Base-by-base conservation (phyloP, 2,113 vertebrate species). In the Chascanopsetta lugubris region DNA sequence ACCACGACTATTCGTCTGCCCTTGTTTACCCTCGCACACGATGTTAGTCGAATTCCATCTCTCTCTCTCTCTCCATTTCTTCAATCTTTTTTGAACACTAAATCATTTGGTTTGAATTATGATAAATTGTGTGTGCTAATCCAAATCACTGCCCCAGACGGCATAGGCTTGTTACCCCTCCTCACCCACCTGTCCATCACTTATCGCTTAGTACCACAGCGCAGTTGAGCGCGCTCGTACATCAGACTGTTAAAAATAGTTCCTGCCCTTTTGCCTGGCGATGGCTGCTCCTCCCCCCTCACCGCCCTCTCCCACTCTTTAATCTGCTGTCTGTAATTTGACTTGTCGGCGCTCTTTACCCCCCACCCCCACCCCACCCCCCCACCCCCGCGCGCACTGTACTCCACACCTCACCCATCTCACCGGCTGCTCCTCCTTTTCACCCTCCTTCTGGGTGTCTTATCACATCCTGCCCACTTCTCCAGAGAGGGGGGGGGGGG, bases 31-130 rank as follows among this genome's bases (percentile, higher is more conserved):
- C 21, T 48, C 30, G n/a, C 50, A 55, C 45, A 45, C 47, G n/a
- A n/a, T n/a, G n/a, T n/a, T n/a, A n/a, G n/a, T n/a, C n/a, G n/a
- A n/a, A n/a, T n/a, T n/a, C n/a, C n/a, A 56, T 82, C 21, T 80
- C 24, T 66, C 34, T 65, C 63, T 32, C 70, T 63, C 42, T 65
- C 26, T 45, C 30, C 8, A 2, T 61, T 7, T 64, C 61, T 42
- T 66, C 29, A 47, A 34, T 29, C 50, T 55, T 36, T 53, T 61
- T 62, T 5, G 11, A 58, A 45, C 27, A 45, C 7, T 50, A 62
- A 75, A 79, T 85, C 48, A 87, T 78, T 79, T 79, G 49, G 60
- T 72, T 40, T 79, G 81, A 76, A 72, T 74, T 0, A 56, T 62
- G 66, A 86, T 72, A 60, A 72, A 72, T 84, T 15, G 18, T 6